Evolutionary conservation across 2,888 invertebrate genomes (phyloP).

Genomic region (Pollenia labialis): DNA sequence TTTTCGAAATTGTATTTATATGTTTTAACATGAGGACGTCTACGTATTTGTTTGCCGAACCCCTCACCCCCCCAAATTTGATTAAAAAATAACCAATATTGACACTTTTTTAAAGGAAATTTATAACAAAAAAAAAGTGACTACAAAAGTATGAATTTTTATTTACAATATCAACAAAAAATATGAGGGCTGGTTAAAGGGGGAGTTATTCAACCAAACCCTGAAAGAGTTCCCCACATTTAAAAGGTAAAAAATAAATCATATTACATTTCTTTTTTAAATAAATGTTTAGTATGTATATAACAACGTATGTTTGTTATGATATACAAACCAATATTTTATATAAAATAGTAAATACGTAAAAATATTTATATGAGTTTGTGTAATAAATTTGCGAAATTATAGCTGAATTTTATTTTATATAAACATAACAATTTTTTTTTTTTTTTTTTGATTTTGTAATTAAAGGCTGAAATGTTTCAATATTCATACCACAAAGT

Average conservation of each 20-base stretch:
- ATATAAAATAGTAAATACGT: constrained; percentile 1
- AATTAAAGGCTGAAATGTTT: constrained; percentile 8
- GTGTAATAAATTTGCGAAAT: constrained; percentile 22
- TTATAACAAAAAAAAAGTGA: constrained; percentile 4
- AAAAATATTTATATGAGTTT: neutral
- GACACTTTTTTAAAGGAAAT: constrained; percentile 29
- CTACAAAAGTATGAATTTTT: neutral
- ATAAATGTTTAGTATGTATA: neutral
- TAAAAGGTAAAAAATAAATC: constrained; percentile 15
- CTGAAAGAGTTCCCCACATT: neutral
- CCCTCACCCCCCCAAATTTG: neutral
- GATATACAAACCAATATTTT: neutral
- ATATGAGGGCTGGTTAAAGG: neutral
- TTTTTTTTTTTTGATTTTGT: constrained; percentile 14
- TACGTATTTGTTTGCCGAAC: constrained; percentile 12
- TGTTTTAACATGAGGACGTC: neutral
- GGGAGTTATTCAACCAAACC: constrained; percentile 5
- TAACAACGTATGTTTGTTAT: constrained; percentile 1
- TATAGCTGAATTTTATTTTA: constrained; percentile 22
- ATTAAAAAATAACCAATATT: constrained; percentile 43
- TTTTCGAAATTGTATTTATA: neutral
- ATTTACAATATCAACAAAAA: constrained; percentile 10
- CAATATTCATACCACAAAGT: constrained; percentile 27
- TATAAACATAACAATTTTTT: constrained; percentile 8
- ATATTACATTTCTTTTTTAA: neutral